Percentiles rank a stretch among this genome's conserved stretches.
These are phyloP conservation scores for Drosophila borealis DNA, from an alignment of 2,888 invertebrate species.

Conservation along the genomic window DNA sequence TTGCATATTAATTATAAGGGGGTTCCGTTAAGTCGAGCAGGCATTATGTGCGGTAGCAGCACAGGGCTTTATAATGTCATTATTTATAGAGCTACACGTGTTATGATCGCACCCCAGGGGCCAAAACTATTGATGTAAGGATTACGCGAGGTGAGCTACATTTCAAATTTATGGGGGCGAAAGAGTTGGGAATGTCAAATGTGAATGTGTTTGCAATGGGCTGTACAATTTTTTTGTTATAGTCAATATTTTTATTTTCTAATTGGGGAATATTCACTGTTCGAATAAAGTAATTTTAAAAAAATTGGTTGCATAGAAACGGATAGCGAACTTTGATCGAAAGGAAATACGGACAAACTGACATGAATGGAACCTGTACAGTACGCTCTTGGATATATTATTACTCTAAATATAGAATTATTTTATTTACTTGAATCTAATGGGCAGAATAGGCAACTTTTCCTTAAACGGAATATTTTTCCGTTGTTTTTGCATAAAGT, in stretches of 20 bases:
- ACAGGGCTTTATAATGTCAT: constrained; percentile 44
- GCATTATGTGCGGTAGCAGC: constrained; percentile 42
- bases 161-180: constrained; percentile 49
- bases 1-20: constrained; percentile 68
- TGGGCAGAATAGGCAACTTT: too few relatives aligned
- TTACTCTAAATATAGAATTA: too few relatives aligned
- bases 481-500: too few relatives aligned
- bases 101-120: constrained; percentile 72
- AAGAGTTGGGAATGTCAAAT: constrained; percentile 42
- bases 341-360: too few relatives aligned
- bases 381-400: too few relatives aligned
- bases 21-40: constrained; percentile 25
- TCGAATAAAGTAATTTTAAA: neutral
- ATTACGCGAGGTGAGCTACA: constrained; percentile 41
- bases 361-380: too few relatives aligned
- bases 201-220: constrained; percentile 30
- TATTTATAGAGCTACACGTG: constrained; percentile 73
- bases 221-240: constrained; percentile 1
- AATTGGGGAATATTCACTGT: too few relatives aligned
- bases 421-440: too few relatives aligned
- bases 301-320: neutral
- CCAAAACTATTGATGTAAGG: constrained; percentile 47
- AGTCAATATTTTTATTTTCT: neutral
- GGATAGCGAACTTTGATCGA: too few relatives aligned
- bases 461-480: too few relatives aligned